These are phyloP conservation scores for Callithrix jacchus DNA, from an alignment of 2,113 vertebrate genomes.

Conservation along the genomic window DNA sequence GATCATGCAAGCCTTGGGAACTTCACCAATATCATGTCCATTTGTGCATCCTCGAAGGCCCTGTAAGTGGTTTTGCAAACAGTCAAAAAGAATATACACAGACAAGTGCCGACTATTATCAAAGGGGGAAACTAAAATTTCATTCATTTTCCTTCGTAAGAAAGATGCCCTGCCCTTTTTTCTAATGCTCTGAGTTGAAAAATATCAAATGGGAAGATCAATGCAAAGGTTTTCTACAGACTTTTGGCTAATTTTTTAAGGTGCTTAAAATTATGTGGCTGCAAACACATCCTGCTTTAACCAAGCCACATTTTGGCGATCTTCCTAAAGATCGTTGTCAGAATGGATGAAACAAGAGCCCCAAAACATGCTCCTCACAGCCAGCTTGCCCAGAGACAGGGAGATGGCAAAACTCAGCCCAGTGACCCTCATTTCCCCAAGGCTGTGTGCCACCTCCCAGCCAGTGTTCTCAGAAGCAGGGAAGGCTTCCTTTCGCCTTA, in stretches of 20 bases:
- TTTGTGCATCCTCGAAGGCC: rapidly evolving
- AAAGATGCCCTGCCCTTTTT: not conserved
- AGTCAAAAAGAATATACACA: not conserved
- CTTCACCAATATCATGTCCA: not conserved
- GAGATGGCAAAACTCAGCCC: not conserved
- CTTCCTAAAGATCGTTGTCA: not conserved
- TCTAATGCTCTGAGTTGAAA: slow-evolving; percentile 36
- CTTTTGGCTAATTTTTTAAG: not conserved
- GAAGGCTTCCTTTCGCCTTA: not conserved
- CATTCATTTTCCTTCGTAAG: not conserved
- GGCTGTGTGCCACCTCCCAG: rapidly evolving
- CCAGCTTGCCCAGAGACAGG: not conserved
- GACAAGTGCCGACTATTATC: not conserved
- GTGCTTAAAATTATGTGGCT: not conserved
- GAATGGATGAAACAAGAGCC: not conserved
- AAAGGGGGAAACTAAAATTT: not conserved
- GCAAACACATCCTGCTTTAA: not conserved
- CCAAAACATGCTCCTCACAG: not conserved
- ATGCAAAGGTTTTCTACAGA: not conserved
- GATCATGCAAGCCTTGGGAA: not conserved
- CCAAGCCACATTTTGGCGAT: not conserved
- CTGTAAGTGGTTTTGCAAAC: not conserved
- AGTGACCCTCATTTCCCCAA: too few species aligned
- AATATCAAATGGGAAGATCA: not conserved
- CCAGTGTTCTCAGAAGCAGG: not conserved